Base-by-base conservation (phyloP, 2,113 vertebrate species). In the Carassius auratus region DNA sequence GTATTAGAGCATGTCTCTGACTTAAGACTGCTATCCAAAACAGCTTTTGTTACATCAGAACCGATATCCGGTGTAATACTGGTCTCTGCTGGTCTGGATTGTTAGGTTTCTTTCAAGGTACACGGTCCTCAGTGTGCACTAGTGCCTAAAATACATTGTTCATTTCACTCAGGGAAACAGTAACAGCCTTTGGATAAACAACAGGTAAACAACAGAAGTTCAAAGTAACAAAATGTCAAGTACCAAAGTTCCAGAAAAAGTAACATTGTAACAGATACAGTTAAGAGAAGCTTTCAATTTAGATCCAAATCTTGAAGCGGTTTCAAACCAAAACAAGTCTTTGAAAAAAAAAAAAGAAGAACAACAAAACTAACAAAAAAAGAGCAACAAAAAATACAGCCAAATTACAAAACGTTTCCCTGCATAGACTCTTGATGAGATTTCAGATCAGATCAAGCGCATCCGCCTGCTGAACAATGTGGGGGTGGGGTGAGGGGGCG, bases 371-470 rank as follows among this genome's bases (percentile, higher is more conserved):
- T 48, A 12, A 48, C 9, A 12, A 48, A 48, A 4, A 69, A 66
- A 71, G 45, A 71, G 45, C 14, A 85, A 73, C 17, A 69, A 85
- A 71, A 81, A 14, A 19, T 48, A 76, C 68, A 12, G 14, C 14
- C 48, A 76, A 50, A 21, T 17, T 78, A 12, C 45, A 84, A 76
- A 84, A 62, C 4, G 23, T 82, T 85, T 86, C 80, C 87, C 87
- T 88, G 85, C 62, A 85, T 66, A 80, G 48, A 86, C 69, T 38
- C 75, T 5, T 15, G 75, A 42, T 57, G 33, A 45, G 59, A 50
- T 30, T 83, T 83, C 64, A 69, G 78, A 42, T 59, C 33, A 76
- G 30, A 30, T 81, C 66, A 59, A 69, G 71, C 64, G 78, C 50
- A 57, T 77, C 55, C 42, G 36, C 80, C 50, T 21, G 45, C 61